These are phyloP conservation scores for Oophaga sylvatica DNA, from an alignment of 2,797 vertebrate species.

Conservation along the genomic window DNA sequence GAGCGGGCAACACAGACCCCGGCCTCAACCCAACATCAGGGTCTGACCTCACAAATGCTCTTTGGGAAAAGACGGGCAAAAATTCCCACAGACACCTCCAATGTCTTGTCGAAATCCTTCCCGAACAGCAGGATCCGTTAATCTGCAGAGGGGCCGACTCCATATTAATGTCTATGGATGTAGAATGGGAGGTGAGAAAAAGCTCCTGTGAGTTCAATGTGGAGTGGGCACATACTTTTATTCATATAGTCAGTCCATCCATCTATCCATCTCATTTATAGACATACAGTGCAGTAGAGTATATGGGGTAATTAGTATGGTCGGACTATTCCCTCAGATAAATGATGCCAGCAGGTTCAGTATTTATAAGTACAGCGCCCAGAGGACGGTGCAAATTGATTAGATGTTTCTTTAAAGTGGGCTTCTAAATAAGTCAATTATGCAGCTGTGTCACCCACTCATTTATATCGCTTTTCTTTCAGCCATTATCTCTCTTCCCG, in stretches of 20 bases:
- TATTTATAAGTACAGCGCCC: slow-evolving; percentile 67
- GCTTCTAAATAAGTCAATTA: slow-evolving; percentile 67
- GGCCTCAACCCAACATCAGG: too few relatives aligned
- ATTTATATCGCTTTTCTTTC: slow-evolving; percentile 67
- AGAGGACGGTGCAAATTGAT: slow-evolving; percentile 66
- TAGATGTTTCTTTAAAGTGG: slow-evolving; percentile 64
- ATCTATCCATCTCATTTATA: slow-evolving; percentile 14
- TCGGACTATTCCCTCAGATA: slow-evolving; percentile 35
- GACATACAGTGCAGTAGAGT: accelerated
- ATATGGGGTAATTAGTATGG: slow-evolving; percentile 20
- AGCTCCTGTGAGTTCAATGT: too few relatives aligned
- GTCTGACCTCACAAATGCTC: too few relatives aligned
- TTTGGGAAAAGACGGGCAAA: too few relatives aligned
- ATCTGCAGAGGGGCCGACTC: too few relatives aligned
- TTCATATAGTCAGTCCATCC: not conserved
- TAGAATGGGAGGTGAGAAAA: too few relatives aligned
- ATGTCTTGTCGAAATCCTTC: too few relatives aligned
- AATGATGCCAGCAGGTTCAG: slow-evolving; percentile 64
- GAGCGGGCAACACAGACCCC: too few relatives aligned
- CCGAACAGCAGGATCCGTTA: too few relatives aligned
- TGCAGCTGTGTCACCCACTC: slow-evolving; percentile 64
- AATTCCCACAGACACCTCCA: too few relatives aligned
- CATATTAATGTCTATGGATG: too few relatives aligned
- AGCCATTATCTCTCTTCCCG: slow-evolving; percentile 66
- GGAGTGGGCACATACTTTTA: too few relatives aligned